phyloP scores from a whole-genome alignment of 2,888 invertebrate species.

The Lasius fuliginosus region DNA sequence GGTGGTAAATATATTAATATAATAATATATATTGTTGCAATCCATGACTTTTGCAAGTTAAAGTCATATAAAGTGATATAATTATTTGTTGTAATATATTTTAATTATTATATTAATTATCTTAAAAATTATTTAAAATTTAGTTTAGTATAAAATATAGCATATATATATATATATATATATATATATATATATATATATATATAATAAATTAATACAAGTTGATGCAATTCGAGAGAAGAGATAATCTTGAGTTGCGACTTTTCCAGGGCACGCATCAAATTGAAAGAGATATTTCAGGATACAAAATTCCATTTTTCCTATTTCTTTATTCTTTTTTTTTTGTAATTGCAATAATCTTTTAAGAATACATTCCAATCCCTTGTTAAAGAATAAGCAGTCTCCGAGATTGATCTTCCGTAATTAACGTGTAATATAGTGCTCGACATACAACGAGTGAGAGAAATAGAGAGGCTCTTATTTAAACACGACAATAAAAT shows the following conservation, averaged over 20 bases:
- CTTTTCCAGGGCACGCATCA: slow-evolving; percentile 1
- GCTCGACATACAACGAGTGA: slow-evolving; percentile 84
- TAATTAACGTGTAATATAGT: slow-evolving; percentile 76
- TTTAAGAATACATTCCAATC: slow-evolving; percentile 7
- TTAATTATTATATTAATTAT: neutral
- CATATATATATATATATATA: neutral
- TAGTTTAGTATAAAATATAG: neutral
- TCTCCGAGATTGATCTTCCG: slow-evolving; percentile 68
- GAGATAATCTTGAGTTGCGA: neutral
- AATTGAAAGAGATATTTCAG: neutral
- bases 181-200: neutral
- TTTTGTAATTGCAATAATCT: neutral
- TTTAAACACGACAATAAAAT: slow-evolving; percentile 36
- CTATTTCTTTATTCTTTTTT: neutral
- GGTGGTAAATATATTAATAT: neutral
- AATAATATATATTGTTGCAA: neutral
- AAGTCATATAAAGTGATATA: neutral
- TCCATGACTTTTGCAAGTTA: neutral
- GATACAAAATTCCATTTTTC: neutral
- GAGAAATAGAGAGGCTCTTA: slow-evolving; percentile 66
- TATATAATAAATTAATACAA: neutral
- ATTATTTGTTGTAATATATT: too few relatives aligned
- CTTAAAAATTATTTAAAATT: too few relatives aligned
- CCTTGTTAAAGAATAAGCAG: slow-evolving; percentile 73
- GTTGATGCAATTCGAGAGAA: neutral